Percentiles rank a stretch among this genome's conserved stretches.
These are phyloP conservation scores for Galerucella calmariensis DNA, from an alignment of 2,888 invertebrate genomes.

Conservation along the genomic window DNA sequence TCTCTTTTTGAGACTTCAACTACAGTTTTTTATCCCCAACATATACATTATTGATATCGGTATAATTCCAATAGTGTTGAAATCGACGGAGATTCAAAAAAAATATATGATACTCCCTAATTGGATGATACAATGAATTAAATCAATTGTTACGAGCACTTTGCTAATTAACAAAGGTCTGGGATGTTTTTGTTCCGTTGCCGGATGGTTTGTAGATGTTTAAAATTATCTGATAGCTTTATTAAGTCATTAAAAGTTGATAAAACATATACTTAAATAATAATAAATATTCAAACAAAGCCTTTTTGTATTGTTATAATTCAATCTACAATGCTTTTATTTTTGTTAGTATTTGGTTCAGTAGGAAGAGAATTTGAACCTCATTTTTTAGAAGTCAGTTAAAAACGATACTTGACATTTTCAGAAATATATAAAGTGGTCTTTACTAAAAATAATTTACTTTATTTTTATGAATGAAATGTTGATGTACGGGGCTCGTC, in stretches of 20 bases:
- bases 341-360: too few relatives aligned
- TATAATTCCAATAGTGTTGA: not conserved
- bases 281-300: not conserved
- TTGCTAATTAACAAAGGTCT: not conserved
- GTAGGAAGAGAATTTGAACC: too few relatives aligned
- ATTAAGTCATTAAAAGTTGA: not conserved
- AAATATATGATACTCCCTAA: not conserved
- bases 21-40: not conserved
- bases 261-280: not conserved
- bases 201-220: not conserved
- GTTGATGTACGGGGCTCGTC: too few relatives aligned
- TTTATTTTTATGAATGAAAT: too few relatives aligned
- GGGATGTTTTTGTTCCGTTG: not conserved
- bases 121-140: not conserved
- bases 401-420: too few relatives aligned
- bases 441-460: too few relatives aligned
- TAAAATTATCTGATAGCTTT: conserved; percentile 1
- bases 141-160: not conserved
- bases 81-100: not conserved
- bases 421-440: too few relatives aligned
- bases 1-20: conserved; percentile 5
- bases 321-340: too few relatives aligned
- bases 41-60: not conserved
- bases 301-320: not conserved
- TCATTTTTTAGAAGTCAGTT: too few relatives aligned